These are phyloP conservation scores for Gymnocheta viridis DNA, from an alignment of 2,888 invertebrate species.

Conservation along the genomic window DNA sequence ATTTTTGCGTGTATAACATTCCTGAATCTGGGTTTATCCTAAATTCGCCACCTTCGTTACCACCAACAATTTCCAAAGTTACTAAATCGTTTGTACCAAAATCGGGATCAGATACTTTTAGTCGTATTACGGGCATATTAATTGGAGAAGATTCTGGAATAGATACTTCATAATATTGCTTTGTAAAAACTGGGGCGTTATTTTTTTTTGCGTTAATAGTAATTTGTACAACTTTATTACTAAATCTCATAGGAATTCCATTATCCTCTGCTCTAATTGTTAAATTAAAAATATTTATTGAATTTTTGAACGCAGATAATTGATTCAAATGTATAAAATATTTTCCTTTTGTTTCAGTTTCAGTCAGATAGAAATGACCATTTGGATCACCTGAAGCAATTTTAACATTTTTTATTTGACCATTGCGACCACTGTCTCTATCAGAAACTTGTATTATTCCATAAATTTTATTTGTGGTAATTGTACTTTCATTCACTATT, in stretches of 20 bases:
- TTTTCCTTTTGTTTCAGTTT: slow-evolving; percentile 86
- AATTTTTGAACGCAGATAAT: slow-evolving; percentile 74
- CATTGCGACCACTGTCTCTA: slow-evolving; percentile 91
- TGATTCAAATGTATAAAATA: slow-evolving; percentile 88
- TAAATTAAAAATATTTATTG: slow-evolving; percentile 91
- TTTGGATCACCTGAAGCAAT: slow-evolving; percentile 95
- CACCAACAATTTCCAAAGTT: slow-evolving; percentile 93
- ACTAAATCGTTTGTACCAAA: slow-evolving; percentile 92
- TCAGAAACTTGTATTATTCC: slow-evolving; percentile 94
- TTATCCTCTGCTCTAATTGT: slow-evolving; percentile 92
- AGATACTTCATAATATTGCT: slow-evolving; percentile 92
- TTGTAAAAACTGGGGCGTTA: slow-evolving; percentile 93
- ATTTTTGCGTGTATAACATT: slow-evolving; percentile 91
- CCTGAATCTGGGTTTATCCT: slow-evolving; percentile 93
- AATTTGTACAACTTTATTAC: slow-evolving; percentile 91
- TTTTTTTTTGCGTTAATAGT: slow-evolving; percentile 91
- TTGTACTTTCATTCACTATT: slow-evolving; percentile 83
- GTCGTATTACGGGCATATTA: slow-evolving; percentile 92
- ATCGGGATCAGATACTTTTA: slow-evolving; percentile 93
- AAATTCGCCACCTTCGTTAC: slow-evolving; percentile 95
- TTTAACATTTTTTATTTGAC: slow-evolving; percentile 90
- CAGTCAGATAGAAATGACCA: slow-evolving; percentile 91
- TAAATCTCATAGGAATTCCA: slow-evolving; percentile 89
- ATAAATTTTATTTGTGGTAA: slow-evolving; percentile 92
- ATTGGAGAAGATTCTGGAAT: slow-evolving; percentile 94